Percentiles rank a stretch among this genome's conserved stretches.
Evolutionary conservation across 2,113 vertebrate species (phyloP).

Genomic region (Sterrhoptilus dennistouni): DNA sequence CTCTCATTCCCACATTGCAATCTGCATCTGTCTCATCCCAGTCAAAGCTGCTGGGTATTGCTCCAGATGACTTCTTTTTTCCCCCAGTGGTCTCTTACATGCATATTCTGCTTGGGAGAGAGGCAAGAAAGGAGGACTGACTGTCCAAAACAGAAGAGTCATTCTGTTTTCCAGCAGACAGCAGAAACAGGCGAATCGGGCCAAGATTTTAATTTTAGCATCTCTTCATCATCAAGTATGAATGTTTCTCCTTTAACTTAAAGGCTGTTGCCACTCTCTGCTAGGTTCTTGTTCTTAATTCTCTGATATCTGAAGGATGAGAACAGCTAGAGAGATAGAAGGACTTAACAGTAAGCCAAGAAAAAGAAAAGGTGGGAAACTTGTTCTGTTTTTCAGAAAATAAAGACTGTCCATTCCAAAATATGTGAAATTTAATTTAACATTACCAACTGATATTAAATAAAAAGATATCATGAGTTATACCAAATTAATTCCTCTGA

Average conservation of each 20-base stretch:
- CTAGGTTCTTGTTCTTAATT: background rate
- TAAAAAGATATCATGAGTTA: background rate
- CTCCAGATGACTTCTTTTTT: background rate
- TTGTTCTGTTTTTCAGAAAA: background rate
- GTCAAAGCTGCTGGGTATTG: background rate
- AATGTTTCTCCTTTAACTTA: background rate
- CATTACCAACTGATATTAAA: background rate
- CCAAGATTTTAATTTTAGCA: background rate
- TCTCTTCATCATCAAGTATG: background rate
- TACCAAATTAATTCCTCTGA: background rate
- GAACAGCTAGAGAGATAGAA: background rate
- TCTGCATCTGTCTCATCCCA: background rate
- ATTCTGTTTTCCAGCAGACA: background rate
- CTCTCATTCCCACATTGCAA: background rate
- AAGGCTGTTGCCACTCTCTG: background rate
- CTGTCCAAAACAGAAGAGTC: background rate
- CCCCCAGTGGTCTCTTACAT: background rate
- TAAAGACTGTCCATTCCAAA: background rate
- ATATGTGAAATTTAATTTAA: background rate
- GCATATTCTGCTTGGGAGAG: background rate
- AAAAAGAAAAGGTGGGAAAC: background rate
- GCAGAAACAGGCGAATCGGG: background rate
- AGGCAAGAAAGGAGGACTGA: background rate
- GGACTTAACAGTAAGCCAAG: background rate
- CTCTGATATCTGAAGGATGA: background rate